phyloP scores from a whole-genome alignment of 2,888 invertebrate species.

The Orthosia cruda region DNA sequence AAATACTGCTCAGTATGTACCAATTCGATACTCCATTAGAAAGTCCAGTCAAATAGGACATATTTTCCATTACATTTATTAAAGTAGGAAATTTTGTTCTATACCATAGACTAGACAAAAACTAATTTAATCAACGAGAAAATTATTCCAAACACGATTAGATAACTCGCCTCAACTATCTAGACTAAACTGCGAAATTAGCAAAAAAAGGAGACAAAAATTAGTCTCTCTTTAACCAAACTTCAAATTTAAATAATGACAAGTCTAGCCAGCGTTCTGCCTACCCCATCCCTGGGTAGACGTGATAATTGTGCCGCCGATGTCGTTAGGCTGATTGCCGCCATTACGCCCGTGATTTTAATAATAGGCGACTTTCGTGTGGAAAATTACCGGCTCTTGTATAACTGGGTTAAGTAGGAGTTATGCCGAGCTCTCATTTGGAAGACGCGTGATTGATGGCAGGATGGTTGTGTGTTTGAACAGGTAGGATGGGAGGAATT shows the following conservation, averaged over 20 bases:
- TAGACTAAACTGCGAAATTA: slow-evolving; percentile 16
- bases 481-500: not conserved
- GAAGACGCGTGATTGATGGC: slow-evolving; percentile 6
- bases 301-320: slow-evolving; percentile 43
- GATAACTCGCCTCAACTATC: slow-evolving; percentile 15
- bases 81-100: not conserved
- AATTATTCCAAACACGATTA: slow-evolving; percentile 22
- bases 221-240: not conserved
- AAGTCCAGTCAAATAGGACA: not conserved
- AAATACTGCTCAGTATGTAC: not conserved
- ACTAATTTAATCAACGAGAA: slow-evolving; percentile 8
- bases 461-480: not conserved
- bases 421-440: slow-evolving; percentile 7
- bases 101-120: not conserved
- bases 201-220: slow-evolving; percentile 1
- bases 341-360: slow-evolving; percentile 53
- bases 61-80: not conserved
- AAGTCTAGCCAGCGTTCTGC: slow-evolving; percentile 25
- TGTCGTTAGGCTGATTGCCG: slow-evolving; percentile 53
- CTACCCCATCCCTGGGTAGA: slow-evolving; percentile 22
- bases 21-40: not conserved
- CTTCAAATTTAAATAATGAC: slow-evolving; percentile 43
- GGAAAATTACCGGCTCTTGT: slow-evolving; percentile 40
- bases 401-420: slow-evolving; percentile 24
- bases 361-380: slow-evolving; percentile 47